Conservation (phyloP, 1,140 invertebrate species). For the Philopotamus ludificatus region DNA sequence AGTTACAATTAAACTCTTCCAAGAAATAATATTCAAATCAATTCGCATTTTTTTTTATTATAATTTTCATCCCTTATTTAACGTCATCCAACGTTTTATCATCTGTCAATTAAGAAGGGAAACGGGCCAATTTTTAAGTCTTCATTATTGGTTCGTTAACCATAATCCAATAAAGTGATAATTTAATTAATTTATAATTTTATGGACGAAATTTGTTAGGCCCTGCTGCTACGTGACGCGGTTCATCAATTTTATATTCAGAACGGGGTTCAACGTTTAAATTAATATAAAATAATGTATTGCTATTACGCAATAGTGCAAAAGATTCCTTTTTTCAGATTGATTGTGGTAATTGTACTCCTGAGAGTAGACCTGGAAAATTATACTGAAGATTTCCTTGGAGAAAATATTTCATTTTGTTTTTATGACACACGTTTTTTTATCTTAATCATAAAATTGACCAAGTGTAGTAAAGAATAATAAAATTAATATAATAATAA, state of each 20-base stretch:
- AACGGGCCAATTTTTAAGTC: slow-evolving; percentile 14
- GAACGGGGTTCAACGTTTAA: slow-evolving; percentile 2
- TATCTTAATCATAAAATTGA: too few relatives aligned
- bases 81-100: slow-evolving; percentile 3
- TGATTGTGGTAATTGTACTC: neutral
- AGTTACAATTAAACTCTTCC: too few relatives aligned
- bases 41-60: too few relatives aligned
- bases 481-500: too few relatives aligned
- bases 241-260: slow-evolving; percentile 14
- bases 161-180: slow-evolving; percentile 27
- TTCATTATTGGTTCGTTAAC: slow-evolving; percentile 25
- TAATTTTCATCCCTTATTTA: too few relatives aligned
- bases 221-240: slow-evolving; percentile 20
- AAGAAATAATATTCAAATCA: too few relatives aligned
- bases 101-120: slow-evolving; percentile 17
- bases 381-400: neutral
- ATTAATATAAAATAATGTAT: too few relatives aligned
- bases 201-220: slow-evolving; percentile 16
- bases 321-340: too few relatives aligned
- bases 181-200: slow-evolving; percentile 28
- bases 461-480: too few relatives aligned
- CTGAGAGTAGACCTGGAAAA: neutral
- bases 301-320: too few relatives aligned
- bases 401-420: neutral
- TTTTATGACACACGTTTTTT: too few relatives aligned